phyloP scores from a whole-genome alignment of 1,140 invertebrate genomes.

The Drusus annulatus region DNA sequence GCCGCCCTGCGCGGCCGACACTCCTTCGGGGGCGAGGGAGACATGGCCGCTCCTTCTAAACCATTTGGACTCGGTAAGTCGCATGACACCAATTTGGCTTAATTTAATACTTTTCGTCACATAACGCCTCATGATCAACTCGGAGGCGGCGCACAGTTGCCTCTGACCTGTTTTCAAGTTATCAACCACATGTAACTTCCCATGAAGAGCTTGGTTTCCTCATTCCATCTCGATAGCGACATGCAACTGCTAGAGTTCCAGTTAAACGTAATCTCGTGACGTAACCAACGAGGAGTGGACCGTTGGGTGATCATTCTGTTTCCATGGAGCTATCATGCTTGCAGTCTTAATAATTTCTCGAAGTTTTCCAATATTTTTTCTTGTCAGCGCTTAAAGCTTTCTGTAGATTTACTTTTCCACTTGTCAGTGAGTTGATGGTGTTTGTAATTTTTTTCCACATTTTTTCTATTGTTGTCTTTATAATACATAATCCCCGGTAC shows the following conservation, averaged over 20 bases:
- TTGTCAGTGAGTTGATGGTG: conserved; percentile 48
- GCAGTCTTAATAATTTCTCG: conserved; percentile 55
- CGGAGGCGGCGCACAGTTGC: conserved; percentile 40
- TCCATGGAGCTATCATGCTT: conserved; percentile 58
- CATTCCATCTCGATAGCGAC: conserved; percentile 28
- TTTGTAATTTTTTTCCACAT: conserved; percentile 50
- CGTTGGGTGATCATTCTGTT: conserved; percentile 40
- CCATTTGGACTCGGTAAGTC: conserved; percentile 85
- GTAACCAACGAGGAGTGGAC: conserved; percentile 23
- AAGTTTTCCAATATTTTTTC: conserved; percentile 46
- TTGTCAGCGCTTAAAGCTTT: conserved; percentile 57
- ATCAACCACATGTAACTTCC: conserved; percentile 3
- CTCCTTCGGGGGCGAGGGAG: conserved; percentile 72
- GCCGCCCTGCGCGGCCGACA: conserved; percentile 63
- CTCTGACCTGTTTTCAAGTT: conserved; percentile 21
- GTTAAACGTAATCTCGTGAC: not conserved
- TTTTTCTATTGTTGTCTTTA: conserved; percentile 45
- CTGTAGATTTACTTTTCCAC: conserved; percentile 55
- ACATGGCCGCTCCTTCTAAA: conserved; percentile 75
- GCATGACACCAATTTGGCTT: conserved; percentile 24
- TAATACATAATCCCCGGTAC: not conserved
- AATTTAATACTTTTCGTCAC: conserved; percentile 8
- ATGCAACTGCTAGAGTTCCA: conserved; percentile 9
- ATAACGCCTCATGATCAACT: conserved; percentile 9
- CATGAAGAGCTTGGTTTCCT: conserved; percentile 30